Evolutionary conservation across 2,113 vertebrate genomes (phyloP).

Genomic region (Chaetorhynchus papuensis): DNA sequence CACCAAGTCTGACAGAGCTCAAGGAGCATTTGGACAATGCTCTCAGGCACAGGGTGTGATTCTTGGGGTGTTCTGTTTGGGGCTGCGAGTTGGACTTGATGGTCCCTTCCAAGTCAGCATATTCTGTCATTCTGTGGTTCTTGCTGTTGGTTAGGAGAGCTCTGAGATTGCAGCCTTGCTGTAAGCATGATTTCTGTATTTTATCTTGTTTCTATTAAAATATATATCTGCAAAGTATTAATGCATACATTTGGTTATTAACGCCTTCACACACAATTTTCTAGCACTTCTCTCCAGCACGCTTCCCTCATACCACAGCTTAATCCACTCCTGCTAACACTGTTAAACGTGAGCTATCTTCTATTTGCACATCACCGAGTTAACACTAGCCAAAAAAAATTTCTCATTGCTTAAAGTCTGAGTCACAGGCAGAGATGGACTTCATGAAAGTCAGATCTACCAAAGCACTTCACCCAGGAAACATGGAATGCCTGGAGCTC

Average conservation of each 20-base stretch:
- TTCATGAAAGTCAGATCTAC: not conserved
- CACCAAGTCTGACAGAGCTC: not conserved
- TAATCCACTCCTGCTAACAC: not conserved
- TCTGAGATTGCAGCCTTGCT: not conserved
- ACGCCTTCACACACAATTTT: not conserved
- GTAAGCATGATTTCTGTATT: not conserved
- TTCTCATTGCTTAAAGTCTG: not conserved
- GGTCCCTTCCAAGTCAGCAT: not conserved
- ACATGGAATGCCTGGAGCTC: not conserved
- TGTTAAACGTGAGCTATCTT: not conserved
- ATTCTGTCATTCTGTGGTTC: not conserved
- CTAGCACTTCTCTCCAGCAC: not conserved
- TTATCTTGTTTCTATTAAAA: not conserved
- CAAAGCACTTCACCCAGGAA: not conserved
- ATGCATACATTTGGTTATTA: not conserved
- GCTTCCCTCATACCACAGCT: not conserved
- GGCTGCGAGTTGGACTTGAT: not conserved
- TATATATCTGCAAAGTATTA: not conserved
- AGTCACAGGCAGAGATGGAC: not conserved
- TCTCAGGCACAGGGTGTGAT: not conserved
- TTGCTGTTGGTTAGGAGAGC: not conserved
- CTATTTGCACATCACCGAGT: not conserved
- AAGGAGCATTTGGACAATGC: not conserved
- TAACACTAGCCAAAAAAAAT: not conserved
- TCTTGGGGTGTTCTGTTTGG: not conserved